phyloP scores from a whole-genome alignment of 2,797 vertebrate species.

The Poecilia gillii region DNA sequence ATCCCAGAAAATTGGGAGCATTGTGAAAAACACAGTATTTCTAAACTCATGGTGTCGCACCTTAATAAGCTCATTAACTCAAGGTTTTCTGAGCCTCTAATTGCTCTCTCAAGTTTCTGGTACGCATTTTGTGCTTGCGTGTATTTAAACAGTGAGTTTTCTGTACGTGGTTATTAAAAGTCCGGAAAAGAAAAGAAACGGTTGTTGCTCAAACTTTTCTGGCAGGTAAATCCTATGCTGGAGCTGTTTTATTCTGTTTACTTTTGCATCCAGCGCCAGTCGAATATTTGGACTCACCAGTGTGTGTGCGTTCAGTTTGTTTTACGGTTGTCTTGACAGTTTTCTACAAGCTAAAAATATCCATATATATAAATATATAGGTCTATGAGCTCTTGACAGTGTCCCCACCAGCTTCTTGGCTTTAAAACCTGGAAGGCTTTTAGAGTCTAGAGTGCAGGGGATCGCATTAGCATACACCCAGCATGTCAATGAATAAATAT shows the following conservation, averaged over 20 bases:
- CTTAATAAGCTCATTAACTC: too few species aligned
- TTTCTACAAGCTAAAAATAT: constrained; percentile 5
- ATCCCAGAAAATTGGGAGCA: too few species aligned
- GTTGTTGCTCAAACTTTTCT: not conserved
- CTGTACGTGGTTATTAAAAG: not conserved
- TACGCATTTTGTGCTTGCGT: not conserved
- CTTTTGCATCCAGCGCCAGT: not conserved
- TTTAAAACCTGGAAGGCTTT: not conserved
- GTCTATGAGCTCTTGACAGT: not conserved
- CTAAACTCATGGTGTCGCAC: too few species aligned
- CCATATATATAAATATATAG: too few species aligned
- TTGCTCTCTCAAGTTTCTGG: not conserved
- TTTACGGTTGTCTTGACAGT: not conserved
- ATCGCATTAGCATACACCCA: not conserved
- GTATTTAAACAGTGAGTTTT: not conserved
- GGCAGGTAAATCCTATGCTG: not conserved
- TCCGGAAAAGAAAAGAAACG: not conserved
- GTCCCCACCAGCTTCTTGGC: not conserved
- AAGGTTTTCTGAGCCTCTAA: too few species aligned
- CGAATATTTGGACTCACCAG: not conserved
- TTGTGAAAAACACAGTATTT: too few species aligned
- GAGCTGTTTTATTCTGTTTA: not conserved
- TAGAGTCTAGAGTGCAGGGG: not conserved
- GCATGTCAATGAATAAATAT: not conserved
- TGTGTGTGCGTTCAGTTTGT: not conserved